Conservation (phyloP, 2,888 invertebrate species). For the Pterostichus madidus region DNA sequence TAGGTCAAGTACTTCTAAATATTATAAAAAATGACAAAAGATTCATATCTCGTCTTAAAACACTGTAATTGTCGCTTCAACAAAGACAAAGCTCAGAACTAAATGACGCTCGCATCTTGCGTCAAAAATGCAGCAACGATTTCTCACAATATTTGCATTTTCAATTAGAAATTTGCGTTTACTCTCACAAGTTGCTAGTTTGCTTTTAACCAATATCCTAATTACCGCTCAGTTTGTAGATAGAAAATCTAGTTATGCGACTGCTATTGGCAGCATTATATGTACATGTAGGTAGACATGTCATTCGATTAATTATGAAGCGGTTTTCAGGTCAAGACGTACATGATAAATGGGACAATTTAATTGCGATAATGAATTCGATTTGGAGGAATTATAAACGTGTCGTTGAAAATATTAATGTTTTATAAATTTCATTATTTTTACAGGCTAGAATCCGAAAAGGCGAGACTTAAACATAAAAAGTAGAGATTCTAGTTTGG, state of each 20-base stretch:
- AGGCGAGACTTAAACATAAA: too few species aligned
- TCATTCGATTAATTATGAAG: conserved; percentile 45
- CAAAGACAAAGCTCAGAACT: conserved; percentile 1
- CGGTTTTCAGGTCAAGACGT: conserved; percentile 37
- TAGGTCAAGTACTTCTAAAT: conserved; percentile 37
- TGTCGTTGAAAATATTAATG: neutral
- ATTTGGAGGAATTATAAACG: conserved; percentile 20
- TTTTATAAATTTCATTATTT: neutral
- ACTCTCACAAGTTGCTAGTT: conserved; percentile 36
- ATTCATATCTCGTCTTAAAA: neutral
- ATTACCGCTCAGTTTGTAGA: conserved; percentile 27
- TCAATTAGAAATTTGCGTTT: conserved; percentile 36
- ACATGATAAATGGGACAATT: conserved; percentile 29
- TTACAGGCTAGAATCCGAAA: too few species aligned
- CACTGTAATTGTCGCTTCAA: conserved; percentile 29
- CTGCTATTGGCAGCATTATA: conserved; percentile 28
- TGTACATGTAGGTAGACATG: conserved; percentile 40
- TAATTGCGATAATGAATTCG: conserved; percentile 32
- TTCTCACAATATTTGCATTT: conserved; percentile 48
- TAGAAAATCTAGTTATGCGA: conserved; percentile 22
- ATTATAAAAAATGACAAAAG: conserved; percentile 37
- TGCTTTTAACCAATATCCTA: conserved; percentile 49
- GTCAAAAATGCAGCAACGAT: conserved; percentile 23
- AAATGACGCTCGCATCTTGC: neutral
- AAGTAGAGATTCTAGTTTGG: too few species aligned